Conservation (phyloP, 2,797 vertebrate species). For the Eurystomus glaucurus region DNA sequence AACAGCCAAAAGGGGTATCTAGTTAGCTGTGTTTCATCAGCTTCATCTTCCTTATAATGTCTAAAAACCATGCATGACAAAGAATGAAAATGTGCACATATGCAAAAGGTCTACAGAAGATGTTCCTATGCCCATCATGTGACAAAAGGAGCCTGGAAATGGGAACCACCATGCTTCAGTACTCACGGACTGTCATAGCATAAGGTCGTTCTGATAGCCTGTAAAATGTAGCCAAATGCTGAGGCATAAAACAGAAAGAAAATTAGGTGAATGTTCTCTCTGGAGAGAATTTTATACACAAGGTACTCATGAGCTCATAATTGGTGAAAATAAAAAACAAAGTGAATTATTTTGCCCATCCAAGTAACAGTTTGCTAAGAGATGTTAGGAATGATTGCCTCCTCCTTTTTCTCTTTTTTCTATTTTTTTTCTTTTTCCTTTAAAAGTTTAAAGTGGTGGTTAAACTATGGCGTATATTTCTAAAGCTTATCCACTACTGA, state of each 20-base stretch:
- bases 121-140: accelerated
- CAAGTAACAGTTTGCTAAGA: neutral
- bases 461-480: neutral
- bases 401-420: too few relatives aligned
- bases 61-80: neutral
- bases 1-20: neutral
- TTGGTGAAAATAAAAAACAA: neutral
- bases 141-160: neutral
- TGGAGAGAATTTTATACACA: neutral
- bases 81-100: neutral
- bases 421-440: too few relatives aligned
- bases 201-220: neutral
- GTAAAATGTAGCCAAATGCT: neutral
- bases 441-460: neutral
- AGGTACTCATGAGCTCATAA: neutral
- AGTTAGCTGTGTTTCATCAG: neutral
- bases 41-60: accelerated
- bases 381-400: accelerated
- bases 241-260: neutral
- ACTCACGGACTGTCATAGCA: neutral
- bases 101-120: neutral
- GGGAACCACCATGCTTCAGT: neutral
- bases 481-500: neutral
- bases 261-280: neutral
- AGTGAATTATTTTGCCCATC: neutral